Evolutionary conservation across 2,113 vertebrate species (phyloP).

Genomic region (Hiodon alosoides): DNA sequence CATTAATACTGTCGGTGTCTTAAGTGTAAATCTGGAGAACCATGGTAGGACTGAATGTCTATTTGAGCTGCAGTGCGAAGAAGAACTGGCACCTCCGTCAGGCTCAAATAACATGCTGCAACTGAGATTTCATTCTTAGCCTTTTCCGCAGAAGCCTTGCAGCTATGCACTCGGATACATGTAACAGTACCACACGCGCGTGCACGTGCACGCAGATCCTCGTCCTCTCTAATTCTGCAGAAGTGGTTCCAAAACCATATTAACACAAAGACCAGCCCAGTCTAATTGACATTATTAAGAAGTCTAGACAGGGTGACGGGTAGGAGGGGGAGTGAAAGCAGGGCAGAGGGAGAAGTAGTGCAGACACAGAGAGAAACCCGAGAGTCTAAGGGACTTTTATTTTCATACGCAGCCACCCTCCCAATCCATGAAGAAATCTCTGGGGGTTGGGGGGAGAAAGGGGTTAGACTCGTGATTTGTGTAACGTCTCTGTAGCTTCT

Average conservation of each 20-base stretch:
- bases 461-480: background rate
- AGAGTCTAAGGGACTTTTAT: too few relatives aligned
- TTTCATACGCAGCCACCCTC: too few relatives aligned
- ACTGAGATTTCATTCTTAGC: too few relatives aligned
- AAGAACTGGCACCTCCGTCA: too few relatives aligned
- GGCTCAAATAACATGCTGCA: too few relatives aligned
- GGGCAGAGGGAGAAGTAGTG: background rate
- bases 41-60: too few relatives aligned
- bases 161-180: conserved; percentile 13
- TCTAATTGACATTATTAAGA: conserved; percentile 47
- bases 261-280: conserved; percentile 7
- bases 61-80: too few relatives aligned
- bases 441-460: background rate
- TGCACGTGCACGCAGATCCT: background rate
- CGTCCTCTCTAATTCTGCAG: background rate
- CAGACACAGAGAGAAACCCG: background rate
- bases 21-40: too few relatives aligned
- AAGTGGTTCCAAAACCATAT: conserved; percentile 14
- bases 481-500: too few relatives aligned
- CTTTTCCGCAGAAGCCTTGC: too few relatives aligned
- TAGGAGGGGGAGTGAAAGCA: background rate
- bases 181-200: background rate
- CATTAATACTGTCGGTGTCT: too few relatives aligned
- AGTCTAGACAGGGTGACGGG: conserved; percentile 36
- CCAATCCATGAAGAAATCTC: too few relatives aligned